Percentiles rank a stretch among this genome's conserved stretches.
Conservation (phyloP, 92 coral and sea anemone species). For the Bergia sp. region DNA sequence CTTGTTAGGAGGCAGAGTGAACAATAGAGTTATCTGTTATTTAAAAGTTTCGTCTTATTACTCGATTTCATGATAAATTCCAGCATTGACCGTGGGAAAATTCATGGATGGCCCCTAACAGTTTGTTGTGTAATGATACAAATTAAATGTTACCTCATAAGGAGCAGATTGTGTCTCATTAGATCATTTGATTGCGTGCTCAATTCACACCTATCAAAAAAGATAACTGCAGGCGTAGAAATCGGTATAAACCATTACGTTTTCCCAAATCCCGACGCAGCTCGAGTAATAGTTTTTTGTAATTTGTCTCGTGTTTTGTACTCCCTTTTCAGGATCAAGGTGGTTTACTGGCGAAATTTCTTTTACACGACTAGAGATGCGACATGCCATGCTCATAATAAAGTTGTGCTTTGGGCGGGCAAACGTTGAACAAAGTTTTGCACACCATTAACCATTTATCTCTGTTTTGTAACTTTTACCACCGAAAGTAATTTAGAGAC, state of each 20-base stretch:
- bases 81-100: conserved; percentile 40
- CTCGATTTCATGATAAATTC: too few species aligned
- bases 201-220: conserved; percentile 21
- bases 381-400: background rate
- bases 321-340: background rate
- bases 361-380: background rate
- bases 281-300: background rate
- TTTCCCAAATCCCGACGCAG: background rate
- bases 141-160: conserved; percentile 23
- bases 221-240: conserved; percentile 1
- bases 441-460: background rate
- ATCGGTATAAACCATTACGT: background rate
- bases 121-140: conserved; percentile 15
- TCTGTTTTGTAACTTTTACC: conserved; percentile 34
- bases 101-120: background rate
- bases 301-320: background rate
- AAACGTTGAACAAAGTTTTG: background rate
- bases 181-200: background rate
- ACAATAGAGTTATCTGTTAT: background rate
- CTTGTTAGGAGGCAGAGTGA: background rate
- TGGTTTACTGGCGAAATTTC: background rate
- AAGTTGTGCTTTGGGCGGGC: background rate
- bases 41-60: background rate
- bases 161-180: background rate
- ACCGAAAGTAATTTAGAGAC: conserved; percentile 26